Percentiles rank a stretch among this genome's conserved stretches.
These are phyloP conservation scores for Andrena praecox DNA, from an alignment of 2,888 invertebrate species.

Conservation along the genomic window DNA sequence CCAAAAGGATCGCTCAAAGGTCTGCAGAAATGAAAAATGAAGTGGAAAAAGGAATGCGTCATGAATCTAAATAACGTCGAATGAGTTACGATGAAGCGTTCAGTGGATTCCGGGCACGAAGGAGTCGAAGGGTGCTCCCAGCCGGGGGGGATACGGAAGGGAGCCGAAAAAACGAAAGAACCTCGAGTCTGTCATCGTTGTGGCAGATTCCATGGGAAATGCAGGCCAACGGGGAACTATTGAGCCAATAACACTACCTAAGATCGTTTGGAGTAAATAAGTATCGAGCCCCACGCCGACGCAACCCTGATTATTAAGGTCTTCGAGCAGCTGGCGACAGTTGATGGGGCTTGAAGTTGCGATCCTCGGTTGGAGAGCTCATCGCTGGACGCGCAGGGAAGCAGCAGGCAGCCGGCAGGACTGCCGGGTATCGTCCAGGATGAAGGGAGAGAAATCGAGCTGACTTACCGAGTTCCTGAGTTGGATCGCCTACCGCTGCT, in stretches of 20 bases:
- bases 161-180: neutral
- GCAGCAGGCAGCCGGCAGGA: neutral
- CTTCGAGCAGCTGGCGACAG: neutral
- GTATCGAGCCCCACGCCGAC: constrained; percentile 16
- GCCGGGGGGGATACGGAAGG: too few relatives aligned
- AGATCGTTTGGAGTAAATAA: neutral
- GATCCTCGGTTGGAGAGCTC: neutral
- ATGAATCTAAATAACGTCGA: neutral
- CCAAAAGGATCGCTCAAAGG: too few relatives aligned
- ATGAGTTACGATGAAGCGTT: neutral
- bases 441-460: neutral
- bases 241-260: neutral
- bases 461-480: constrained; percentile 81
- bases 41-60: neutral
- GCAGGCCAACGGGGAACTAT: neutral
- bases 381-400: constrained; percentile 14
- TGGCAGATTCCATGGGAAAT: neutral
- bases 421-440: neutral
- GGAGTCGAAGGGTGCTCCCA: neutral
- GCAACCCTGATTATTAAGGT: neutral
- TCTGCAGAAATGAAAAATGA: too few relatives aligned
- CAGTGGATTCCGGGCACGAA: neutral
- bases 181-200: neutral
- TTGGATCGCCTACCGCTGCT: constrained; percentile 81
- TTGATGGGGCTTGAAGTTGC: neutral